Percentiles rank a stretch among this genome's conserved stretches.
Conservation (phyloP, 2,888 invertebrate species). For the Alloscopus bannaensis region DNA sequence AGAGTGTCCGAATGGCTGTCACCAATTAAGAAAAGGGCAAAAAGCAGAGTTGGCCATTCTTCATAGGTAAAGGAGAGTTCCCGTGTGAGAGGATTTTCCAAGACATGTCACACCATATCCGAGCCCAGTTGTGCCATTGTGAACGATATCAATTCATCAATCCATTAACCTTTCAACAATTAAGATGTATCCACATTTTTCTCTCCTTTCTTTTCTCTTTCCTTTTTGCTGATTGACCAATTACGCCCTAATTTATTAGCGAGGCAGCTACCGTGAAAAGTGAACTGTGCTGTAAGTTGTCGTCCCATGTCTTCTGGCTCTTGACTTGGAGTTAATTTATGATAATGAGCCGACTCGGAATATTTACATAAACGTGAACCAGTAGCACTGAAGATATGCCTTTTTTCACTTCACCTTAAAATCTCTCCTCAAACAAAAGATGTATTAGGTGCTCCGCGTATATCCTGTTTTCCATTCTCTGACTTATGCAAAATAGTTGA, state of each 20-base stretch:
- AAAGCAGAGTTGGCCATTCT: too few relatives aligned
- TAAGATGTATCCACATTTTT: constrained; percentile 21
- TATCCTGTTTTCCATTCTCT: not conserved
- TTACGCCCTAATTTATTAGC: constrained; percentile 45
- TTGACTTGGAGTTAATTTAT: too few relatives aligned
- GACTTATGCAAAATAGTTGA: not conserved
- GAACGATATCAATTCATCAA: too few relatives aligned
- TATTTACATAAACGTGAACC: constrained; percentile 8
- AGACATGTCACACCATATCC: too few relatives aligned
- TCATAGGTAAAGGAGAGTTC: too few relatives aligned
- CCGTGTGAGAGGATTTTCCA: too few relatives aligned
- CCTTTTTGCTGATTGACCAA: constrained; percentile 27
- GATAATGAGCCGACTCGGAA: constrained; percentile 28
- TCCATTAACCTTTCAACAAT: constrained; percentile 23
- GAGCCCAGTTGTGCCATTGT: too few relatives aligned
- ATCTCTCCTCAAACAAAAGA: not conserved
- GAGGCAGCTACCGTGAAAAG: not conserved
- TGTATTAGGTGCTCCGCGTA: not conserved
- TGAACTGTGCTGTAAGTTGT: not conserved
- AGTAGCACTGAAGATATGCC: not conserved
- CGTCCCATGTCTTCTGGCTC: constrained; percentile 29
- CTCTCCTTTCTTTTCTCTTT: constrained; percentile 20
- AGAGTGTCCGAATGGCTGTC: too few relatives aligned
- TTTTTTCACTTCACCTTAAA: constrained; percentile 3
- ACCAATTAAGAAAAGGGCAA: too few relatives aligned